These are phyloP conservation scores for Phyllotreta striolata DNA, from an alignment of 2,888 invertebrate genomes.

Conservation along the genomic window DNA sequence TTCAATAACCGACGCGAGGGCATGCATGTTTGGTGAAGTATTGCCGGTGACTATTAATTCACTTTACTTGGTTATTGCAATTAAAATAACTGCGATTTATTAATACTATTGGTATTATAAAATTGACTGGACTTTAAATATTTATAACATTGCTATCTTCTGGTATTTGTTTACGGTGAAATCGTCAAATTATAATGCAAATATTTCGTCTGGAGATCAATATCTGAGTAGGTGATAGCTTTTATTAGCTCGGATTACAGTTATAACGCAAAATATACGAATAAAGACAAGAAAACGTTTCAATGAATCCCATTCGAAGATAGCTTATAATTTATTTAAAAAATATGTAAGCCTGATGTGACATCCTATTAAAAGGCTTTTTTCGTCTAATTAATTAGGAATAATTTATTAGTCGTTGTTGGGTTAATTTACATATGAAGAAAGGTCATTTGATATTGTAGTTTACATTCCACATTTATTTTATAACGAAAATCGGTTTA, in stretches of 20 bases:
- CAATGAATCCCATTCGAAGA: conserved; percentile 7
- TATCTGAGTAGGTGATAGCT: not conserved
- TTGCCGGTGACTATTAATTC: not conserved
- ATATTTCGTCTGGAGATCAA: not conserved
- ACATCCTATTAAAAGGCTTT: not conserved
- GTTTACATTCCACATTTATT: too few relatives aligned
- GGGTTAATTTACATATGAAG: too few relatives aligned
- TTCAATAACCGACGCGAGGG: conserved; percentile 3
- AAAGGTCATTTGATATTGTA: too few relatives aligned
- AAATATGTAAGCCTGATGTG: conserved; percentile 1
- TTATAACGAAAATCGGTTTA: too few relatives aligned
- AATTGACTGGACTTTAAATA: too few relatives aligned
- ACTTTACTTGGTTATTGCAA: not conserved
- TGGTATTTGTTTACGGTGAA: not conserved
- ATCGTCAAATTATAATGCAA: not conserved
- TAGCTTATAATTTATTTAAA: not conserved
- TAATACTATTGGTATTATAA: not conserved
- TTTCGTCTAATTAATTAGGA: too few relatives aligned
- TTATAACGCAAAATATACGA: not conserved
- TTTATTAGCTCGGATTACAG: conserved; percentile 5
- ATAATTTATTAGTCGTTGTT: too few relatives aligned
- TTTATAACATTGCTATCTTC: too few relatives aligned
- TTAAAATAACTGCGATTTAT: not conserved
- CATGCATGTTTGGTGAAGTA: conserved; percentile 5
- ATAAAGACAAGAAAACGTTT: not conserved